Percentiles rank a stretch among this genome's conserved stretches.
These are phyloP conservation scores for Apodemus agrarius DNA, from an alignment of 2,797 vertebrate species.

Conservation along the genomic window DNA sequence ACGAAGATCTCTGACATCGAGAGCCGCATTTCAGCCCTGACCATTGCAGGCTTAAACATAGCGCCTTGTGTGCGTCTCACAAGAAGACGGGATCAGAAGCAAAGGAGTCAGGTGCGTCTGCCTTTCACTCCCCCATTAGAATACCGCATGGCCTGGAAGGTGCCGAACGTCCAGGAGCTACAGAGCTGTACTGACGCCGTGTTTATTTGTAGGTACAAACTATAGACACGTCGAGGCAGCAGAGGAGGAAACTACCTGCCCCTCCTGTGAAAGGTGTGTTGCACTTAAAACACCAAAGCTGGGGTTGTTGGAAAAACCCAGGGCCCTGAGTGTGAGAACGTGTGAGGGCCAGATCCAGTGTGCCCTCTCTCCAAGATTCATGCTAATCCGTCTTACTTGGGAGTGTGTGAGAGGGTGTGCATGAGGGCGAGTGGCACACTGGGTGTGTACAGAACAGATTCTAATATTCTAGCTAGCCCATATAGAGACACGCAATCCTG, in stretches of 20 bases:
- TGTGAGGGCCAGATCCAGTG: neutral
- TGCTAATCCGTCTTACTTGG: neutral
- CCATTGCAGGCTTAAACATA: slow-evolving; percentile 96
- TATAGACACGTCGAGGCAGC: slow-evolving; percentile 96
- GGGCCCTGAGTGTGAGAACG: neutral
- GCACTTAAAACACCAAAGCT: neutral
- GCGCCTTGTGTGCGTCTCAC: slow-evolving; percentile 92
- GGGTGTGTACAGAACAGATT: neutral
- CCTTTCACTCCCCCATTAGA: neutral
- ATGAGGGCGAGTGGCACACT: neutral
- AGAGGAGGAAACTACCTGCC: slow-evolving; percentile 97
- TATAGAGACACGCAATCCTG: neutral
- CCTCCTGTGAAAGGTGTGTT: slow-evolving; percentile 93
- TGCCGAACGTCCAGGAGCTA: slow-evolving; percentile 30
- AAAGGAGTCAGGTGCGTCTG: slow-evolving; percentile 91
- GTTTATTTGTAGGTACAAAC: slow-evolving; percentile 92
- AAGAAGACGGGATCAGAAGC: slow-evolving; percentile 90
- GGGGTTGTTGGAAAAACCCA: neutral
- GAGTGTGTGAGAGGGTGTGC: neutral
- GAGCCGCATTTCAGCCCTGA: slow-evolving; percentile 97
- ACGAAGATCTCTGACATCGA: slow-evolving; percentile 97
- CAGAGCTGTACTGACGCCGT: slow-evolving; percentile 24
- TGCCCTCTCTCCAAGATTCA: neutral
- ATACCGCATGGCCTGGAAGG: slow-evolving; percentile 68
- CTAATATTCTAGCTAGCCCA: neutral